Evolutionary conservation across 2,888 invertebrate species (phyloP).

Genomic region (Pristionchus exspectatus): DNA sequence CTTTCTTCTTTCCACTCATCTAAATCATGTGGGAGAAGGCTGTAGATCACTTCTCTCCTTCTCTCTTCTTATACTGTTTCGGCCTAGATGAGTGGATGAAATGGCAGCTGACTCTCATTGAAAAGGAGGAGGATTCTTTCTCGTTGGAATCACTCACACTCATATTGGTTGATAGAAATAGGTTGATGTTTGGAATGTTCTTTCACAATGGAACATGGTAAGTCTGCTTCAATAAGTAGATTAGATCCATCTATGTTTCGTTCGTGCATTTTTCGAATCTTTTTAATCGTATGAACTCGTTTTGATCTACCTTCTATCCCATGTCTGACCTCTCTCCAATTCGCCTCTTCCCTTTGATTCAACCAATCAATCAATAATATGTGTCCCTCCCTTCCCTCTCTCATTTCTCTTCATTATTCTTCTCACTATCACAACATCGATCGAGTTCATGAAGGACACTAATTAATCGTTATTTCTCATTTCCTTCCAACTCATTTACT

Average conservation of each 20-base stretch:
- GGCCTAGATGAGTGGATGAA: background rate
- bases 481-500: background rate
- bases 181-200: background rate
- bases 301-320: constrained; percentile 35
- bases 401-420: constrained; percentile 35
- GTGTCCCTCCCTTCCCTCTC: constrained; percentile 11
- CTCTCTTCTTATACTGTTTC: constrained; percentile 13
- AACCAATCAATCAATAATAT: constrained; percentile 40
- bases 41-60: constrained; percentile 9
- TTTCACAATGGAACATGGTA: background rate
- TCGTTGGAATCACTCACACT: background rate
- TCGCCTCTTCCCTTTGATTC: background rate
- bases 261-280: background rate
- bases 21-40: constrained; percentile 38
- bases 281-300: background rate
- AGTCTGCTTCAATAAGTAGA: background rate
- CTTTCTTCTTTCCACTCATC: background rate
- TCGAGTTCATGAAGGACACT: constrained; percentile 22
- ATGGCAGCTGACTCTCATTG: constrained; percentile 35
- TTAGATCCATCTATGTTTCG: background rate
- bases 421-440: constrained; percentile 14
- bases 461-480: background rate
- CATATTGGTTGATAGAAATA: background rate
- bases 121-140: background rate
- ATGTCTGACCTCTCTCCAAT: background rate